These are phyloP conservation scores for Gymnoscelis rufifasciata DNA, from an alignment of 2,888 invertebrate genomes.

Conservation along the genomic window DNA sequence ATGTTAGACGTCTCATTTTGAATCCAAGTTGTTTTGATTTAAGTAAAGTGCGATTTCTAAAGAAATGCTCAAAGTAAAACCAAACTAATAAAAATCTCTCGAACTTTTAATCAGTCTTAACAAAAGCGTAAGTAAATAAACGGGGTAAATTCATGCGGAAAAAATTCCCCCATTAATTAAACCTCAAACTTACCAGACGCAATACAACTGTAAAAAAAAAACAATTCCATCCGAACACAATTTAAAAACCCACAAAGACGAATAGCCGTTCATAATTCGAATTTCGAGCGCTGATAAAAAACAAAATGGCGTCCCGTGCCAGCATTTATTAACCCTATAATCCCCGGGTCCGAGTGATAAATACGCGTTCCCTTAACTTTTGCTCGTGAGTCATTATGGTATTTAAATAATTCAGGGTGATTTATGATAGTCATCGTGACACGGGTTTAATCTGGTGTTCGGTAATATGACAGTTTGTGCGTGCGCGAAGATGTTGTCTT, in stretches of 20 bases:
- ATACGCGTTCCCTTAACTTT: conserved; percentile 61
- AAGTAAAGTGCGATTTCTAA: too few relatives aligned
- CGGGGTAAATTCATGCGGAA: background rate
- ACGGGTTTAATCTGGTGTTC: conserved; percentile 49
- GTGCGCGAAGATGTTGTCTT: conserved; percentile 32
- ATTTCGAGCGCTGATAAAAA: conserved; percentile 65
- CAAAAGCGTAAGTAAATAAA: too few relatives aligned
- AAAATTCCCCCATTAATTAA: conserved; percentile 8
- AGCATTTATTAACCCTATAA: conserved; percentile 73
- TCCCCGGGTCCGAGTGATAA: conserved; percentile 65
- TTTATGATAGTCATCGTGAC: conserved; percentile 65
- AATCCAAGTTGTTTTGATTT: too few relatives aligned
- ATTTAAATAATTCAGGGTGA: conserved; percentile 77
- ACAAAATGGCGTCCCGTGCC: conserved; percentile 57
- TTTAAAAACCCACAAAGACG: conserved; percentile 46
- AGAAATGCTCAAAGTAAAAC: too few relatives aligned
- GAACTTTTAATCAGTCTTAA: too few relatives aligned
- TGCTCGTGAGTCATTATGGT: conserved; percentile 75
- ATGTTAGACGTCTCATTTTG: too few relatives aligned
- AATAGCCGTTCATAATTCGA: conserved; percentile 64
- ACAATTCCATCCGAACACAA: conserved; percentile 37
- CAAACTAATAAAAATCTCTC: too few relatives aligned
- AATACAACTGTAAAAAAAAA: conserved; percentile 19
- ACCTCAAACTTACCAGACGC: conserved; percentile 3
- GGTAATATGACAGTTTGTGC: conserved; percentile 38